Percentiles rank a stretch among this genome's conserved stretches.
phyloP scores from a whole-genome alignment of 1,140 invertebrate genomes.

The Acromyrmex echinatior region DNA sequence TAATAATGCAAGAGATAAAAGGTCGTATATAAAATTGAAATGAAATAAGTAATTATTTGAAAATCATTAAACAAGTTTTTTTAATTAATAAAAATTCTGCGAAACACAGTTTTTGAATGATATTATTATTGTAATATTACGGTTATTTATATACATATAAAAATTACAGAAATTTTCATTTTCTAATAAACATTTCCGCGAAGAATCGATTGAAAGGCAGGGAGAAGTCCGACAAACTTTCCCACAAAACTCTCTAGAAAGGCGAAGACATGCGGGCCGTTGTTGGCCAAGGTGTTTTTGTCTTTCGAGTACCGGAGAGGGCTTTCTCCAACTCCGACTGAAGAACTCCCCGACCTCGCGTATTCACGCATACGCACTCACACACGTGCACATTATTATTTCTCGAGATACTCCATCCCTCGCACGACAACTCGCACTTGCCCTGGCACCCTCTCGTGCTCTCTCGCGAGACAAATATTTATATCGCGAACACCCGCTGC shows the following conservation, averaged over 20 bases:
- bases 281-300: constrained; percentile 76
- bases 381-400: constrained; percentile 48
- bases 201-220: neutral
- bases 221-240: constrained; percentile 65
- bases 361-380: constrained; percentile 60
- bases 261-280: constrained; percentile 80
- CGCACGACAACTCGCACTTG: constrained; percentile 65
- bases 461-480: constrained; percentile 83
- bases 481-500: constrained; percentile 80
- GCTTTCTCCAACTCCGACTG: constrained; percentile 70
- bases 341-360: constrained; percentile 67
- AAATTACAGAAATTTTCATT: neutral
- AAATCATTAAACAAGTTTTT: no score
- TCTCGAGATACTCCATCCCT: constrained; percentile 72
- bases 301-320: constrained; percentile 73
- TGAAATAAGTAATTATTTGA: no score
- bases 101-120: constrained; percentile 47
- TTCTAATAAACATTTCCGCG: constrained; percentile 11
- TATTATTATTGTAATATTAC: neutral
- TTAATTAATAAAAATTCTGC: neutral
- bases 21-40: no score
- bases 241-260: constrained; percentile 76
- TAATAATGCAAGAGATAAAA: neutral
- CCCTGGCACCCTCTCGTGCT: constrained; percentile 65
- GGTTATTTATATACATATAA: neutral